Percentiles rank a stretch among this genome's conserved stretches.
Evolutionary conservation across 2,888 invertebrate genomes (phyloP).

Genomic region (Zhuqinia jingwanae): DNA sequence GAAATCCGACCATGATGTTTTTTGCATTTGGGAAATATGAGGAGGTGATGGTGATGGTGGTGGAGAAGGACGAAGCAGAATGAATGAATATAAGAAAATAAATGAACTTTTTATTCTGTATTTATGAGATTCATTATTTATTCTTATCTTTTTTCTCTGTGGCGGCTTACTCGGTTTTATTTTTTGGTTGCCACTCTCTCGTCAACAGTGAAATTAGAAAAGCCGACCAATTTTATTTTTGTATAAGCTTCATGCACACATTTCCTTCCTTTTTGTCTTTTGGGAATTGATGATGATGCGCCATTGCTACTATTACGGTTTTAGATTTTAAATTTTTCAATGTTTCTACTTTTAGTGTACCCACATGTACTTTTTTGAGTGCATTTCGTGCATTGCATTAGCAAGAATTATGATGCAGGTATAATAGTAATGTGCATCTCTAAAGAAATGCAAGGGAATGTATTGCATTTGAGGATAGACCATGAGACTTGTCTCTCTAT

Average conservation of each 20-base stretch:
- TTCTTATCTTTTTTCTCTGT: slow-evolving; percentile 35
- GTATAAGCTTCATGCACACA: not conserved
- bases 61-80: not conserved
- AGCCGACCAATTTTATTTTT: slow-evolving; percentile 14
- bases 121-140: slow-evolving; percentile 39
- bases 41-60: slow-evolving; percentile 23
- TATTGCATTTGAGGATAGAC: not conserved
- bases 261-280: slow-evolving; percentile 19
- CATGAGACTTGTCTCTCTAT: not conserved
- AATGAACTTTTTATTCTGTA: slow-evolving; percentile 65
- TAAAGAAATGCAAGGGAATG: too few species aligned
- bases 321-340: slow-evolving; percentile 40
- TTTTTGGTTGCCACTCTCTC: not conserved
- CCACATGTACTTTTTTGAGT: slow-evolving; percentile 8
- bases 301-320: not conserved
- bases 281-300: slow-evolving; percentile 50
- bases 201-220: not conserved
- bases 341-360: slow-evolving; percentile 3
- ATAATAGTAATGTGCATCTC: not conserved
- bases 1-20: too few species aligned
- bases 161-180: not conserved
- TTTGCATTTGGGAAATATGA: too few species aligned
- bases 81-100: slow-evolving; percentile 56
- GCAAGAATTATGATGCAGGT: slow-evolving; percentile 9
- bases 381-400: slow-evolving; percentile 31